Base-by-base conservation (phyloP, 2,797 vertebrate genomes). In the Phaenicophaeus curvirostris region DNA sequence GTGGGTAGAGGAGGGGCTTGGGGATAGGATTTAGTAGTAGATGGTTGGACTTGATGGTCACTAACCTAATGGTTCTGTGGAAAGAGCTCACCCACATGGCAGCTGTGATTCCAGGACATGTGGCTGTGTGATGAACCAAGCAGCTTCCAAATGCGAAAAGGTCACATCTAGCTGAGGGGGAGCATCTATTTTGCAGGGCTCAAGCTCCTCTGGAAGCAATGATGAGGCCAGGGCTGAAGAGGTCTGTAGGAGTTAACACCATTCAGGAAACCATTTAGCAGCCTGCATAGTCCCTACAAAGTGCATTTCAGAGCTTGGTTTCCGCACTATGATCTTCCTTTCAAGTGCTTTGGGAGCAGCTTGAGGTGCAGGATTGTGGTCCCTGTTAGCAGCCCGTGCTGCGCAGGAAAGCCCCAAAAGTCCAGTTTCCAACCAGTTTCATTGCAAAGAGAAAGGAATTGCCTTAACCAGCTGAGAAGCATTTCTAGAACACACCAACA, bases 31-130 rank as follows among this genome's bases (percentile, higher is more conserved):
- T n/a, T n/a, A n/a, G n/a, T n/a, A n/a, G n/a, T n/a, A n/a, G n/a
- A n/a, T n/a, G n/a, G n/a, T n/a, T n/a, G n/a, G n/a, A n/a, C n/a
- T n/a, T n/a, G n/a, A n/a, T n/a, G n/a, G n/a, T n/a, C n/a, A n/a
- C n/a, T n/a, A n/a, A n/a, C n/a, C n/a, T n/a, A n/a, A n/a, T n/a
- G n/a, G n/a, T n/a, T n/a, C n/a, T n/a, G n/a, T 33, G 15, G n/a
- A 28, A 55, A 12, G 48, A 21, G 35, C 42, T 31, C 8, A 1
- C 20, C 6, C 41, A 15, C 30, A 3, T 0, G 2, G 30, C 31
- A 13, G 20, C 6, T 31, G 33, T 30, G 11, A 30, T 12, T 33
- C n/a, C 37, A 7, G 30, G 13, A 68, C 44, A 31, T 1, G 8
- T 20, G 37, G 30, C 8, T 14, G 7, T 2, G 1, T 14, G 15